Conservation (phyloP, 2,797 vertebrate species). For the Yasuhikotakia modesta region DNA sequence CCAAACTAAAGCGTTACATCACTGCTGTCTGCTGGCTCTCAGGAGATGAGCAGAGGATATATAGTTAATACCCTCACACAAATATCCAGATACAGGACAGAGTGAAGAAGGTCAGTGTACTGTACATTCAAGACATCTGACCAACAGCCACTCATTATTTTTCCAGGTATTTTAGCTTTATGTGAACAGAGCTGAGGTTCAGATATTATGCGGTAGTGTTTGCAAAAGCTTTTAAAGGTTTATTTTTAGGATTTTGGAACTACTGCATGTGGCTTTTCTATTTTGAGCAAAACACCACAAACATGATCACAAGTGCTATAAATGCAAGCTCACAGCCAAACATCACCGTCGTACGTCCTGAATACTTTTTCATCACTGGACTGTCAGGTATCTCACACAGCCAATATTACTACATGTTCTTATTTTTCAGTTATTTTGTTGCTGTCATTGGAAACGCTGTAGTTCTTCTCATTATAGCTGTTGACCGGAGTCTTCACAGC, state of each 20-base stretch:
- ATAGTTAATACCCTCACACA: not conserved
- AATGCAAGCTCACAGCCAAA: conserved; percentile 34
- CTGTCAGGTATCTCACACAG: conserved; percentile 48
- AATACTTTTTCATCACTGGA: conserved; percentile 58
- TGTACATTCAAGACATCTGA: too few species aligned
- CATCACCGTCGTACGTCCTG: conserved; percentile 41
- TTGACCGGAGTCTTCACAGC: conserved; percentile 53
- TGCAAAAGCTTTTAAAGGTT: not conserved
- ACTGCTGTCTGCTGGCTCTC: not conserved
- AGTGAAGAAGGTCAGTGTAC: not conserved
- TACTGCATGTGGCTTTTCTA: not conserved
- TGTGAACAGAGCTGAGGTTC: not conserved
- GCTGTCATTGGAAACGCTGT: conserved; percentile 52
- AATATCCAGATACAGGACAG: not conserved
- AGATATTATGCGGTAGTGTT: not conserved
- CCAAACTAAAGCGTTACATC: not conserved
- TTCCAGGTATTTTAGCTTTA: not conserved
- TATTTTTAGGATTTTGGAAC: not conserved
- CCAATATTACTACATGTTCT: conserved; percentile 53
- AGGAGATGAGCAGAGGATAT: not conserved
- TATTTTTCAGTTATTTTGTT: conserved; percentile 51
- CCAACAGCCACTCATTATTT: not conserved
- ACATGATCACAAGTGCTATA: not conserved
- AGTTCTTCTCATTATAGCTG: conserved; percentile 53
- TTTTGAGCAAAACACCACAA: not conserved